Percentiles rank a stretch among this genome's conserved stretches.
Evolutionary conservation across 2,113 vertebrate genomes (phyloP).

Genomic region (Meles meles): DNA sequence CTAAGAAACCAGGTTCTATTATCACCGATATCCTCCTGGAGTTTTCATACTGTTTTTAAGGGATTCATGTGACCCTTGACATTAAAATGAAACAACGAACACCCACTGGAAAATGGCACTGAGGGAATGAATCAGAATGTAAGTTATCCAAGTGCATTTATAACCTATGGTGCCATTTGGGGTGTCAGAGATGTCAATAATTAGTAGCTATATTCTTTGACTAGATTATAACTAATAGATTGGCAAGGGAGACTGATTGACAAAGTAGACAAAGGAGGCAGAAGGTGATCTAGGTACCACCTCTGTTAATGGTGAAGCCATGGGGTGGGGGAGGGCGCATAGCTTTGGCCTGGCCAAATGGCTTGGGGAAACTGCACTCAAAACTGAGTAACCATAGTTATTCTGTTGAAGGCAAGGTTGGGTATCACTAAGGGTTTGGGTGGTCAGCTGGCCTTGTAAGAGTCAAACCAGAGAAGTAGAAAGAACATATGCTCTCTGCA

Average conservation of each 20-base stretch:
- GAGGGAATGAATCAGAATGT: background rate
- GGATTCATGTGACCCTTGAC: background rate
- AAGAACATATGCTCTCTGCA: background rate
- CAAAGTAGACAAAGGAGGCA: background rate
- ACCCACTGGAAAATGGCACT: background rate
- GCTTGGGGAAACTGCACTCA: background rate
- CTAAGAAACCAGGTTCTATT: background rate
- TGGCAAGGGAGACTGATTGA: background rate
- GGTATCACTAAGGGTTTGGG: accelerated
- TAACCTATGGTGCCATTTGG: background rate
- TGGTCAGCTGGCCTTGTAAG: no score
- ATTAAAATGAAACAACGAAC: background rate
- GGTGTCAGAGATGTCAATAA: background rate
- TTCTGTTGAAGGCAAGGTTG: background rate
- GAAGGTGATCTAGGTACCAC: background rate
- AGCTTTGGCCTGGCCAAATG: background rate
- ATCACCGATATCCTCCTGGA: background rate
- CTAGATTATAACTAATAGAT: background rate
- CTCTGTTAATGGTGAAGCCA: background rate
- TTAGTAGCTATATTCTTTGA: background rate
- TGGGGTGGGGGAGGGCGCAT: accelerated
- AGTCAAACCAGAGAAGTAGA: background rate
- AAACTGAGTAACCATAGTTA: background rate
- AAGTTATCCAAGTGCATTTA: background rate
- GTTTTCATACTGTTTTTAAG: background rate